Percentiles rank a stretch among this genome's conserved stretches.
phyloP scores from a whole-genome alignment of 2,888 invertebrate species.

The Hyles lineata region DNA sequence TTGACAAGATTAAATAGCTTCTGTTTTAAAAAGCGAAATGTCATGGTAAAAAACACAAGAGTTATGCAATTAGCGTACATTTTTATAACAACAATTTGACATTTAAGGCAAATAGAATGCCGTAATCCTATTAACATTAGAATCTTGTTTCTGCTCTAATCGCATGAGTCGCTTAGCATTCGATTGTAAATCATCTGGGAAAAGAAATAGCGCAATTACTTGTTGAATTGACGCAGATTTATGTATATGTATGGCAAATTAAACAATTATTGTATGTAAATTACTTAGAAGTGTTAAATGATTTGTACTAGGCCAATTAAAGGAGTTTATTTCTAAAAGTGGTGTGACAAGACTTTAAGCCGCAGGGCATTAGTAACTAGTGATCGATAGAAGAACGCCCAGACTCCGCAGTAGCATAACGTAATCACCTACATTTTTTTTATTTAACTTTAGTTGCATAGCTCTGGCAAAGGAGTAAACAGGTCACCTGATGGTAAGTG shows the following conservation, averaged over 20 bases:
- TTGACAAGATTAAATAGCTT: not conserved
- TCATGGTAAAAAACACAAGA: not conserved
- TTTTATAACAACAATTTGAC: slow-evolving; percentile 22
- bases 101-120: slow-evolving; percentile 5
- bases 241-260: not conserved
- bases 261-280: not conserved
- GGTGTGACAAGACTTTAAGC: no score
- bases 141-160: slow-evolving; percentile 15
- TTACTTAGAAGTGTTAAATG: no score
- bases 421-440: no score
- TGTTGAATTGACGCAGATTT: not conserved
- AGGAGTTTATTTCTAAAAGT: no score
- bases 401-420: no score
- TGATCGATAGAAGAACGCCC: no score
- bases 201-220: not conserved
- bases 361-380: no score
- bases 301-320: no score
- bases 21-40: slow-evolving; percentile 5
- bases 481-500: no score
- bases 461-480: no score
- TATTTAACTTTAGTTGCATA: no score
- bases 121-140: slow-evolving; percentile 10
- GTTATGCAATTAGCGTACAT: slow-evolving; percentile 5
- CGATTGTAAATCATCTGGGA: not conserved
- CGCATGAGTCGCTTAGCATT: not conserved